These are phyloP conservation scores for Zaprionus africanus DNA, from an alignment of 1,140 invertebrate species.

Conservation along the genomic window DNA sequence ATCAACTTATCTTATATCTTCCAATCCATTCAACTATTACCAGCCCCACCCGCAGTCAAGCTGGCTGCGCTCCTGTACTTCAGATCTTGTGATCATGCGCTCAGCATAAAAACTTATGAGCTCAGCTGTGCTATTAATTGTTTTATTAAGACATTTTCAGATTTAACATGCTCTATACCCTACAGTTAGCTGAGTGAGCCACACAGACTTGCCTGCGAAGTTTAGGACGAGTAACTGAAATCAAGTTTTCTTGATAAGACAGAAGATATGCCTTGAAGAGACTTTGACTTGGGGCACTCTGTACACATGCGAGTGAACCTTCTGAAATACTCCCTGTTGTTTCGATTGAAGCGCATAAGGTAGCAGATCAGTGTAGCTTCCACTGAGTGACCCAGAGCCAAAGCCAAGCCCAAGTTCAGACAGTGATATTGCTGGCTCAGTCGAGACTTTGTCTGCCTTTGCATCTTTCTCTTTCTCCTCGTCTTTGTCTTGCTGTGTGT, in stretches of 20 bases:
- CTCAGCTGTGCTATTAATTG: slow-evolving; percentile 82
- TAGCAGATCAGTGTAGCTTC: slow-evolving; percentile 33
- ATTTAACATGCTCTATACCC: slow-evolving; percentile 75
- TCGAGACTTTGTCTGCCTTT: slow-evolving; percentile 27
- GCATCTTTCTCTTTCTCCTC: background rate
- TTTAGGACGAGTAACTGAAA: background rate
- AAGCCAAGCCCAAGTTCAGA: slow-evolving; percentile 48
- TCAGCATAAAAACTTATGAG: slow-evolving; percentile 74
- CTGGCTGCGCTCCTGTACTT: slow-evolving; percentile 54
- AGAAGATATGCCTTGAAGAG: background rate
- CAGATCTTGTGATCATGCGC: slow-evolving; percentile 50
- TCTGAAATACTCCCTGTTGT: background rate
- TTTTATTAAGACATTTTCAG: slow-evolving; percentile 82
- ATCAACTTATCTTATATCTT: background rate
- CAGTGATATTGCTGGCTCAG: slow-evolving; percentile 40
- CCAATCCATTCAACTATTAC: background rate
- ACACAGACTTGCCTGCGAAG: slow-evolving; percentile 10
- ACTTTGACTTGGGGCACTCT: background rate
- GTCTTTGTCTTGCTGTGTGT: slow-evolving; percentile 9
- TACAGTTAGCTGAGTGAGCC: slow-evolving; percentile 31
- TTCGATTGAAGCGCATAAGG: slow-evolving; percentile 9
- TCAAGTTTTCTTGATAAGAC: background rate
- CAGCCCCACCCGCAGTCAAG: background rate
- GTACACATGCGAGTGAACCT: too few species aligned
- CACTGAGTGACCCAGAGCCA: slow-evolving; percentile 38